Percentiles rank a stretch among this genome's conserved stretches.
These are phyloP conservation scores for Parazoanthus swiftii DNA, from an alignment of 92 coral and sea anemone genomes.

Conservation along the genomic window DNA sequence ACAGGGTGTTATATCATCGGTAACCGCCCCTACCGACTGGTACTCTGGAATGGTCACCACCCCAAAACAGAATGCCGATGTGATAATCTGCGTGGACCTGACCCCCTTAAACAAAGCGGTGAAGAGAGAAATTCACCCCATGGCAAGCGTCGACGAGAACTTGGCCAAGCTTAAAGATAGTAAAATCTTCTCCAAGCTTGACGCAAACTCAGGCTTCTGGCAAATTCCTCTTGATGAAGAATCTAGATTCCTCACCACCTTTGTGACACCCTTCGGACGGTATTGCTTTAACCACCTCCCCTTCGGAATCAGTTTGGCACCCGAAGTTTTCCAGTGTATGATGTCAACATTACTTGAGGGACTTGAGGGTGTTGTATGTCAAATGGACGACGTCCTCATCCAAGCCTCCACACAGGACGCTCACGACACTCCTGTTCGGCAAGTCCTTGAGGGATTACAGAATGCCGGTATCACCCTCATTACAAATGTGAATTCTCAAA, in stretches of 20 bases:
- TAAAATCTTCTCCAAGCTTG: slow-evolving; percentile 41
- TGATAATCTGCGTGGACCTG: too few species aligned
- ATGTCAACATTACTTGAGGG: slow-evolving; percentile 43
- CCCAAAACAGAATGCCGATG: too few species aligned
- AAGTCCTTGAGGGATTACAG: slow-evolving; percentile 33
- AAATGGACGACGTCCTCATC: slow-evolving; percentile 56
- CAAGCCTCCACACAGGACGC: slow-evolving; percentile 42
- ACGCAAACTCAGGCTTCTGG: slow-evolving; percentile 55
- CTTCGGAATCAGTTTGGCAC: slow-evolving; percentile 48
- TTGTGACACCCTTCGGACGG: slow-evolving; percentile 39
- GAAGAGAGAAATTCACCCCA: too few species aligned
- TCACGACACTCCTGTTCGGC: slow-evolving; percentile 37
- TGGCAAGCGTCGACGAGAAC: too few species aligned
- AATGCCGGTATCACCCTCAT: slow-evolving; percentile 31
- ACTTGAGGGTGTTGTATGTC: slow-evolving; percentile 44
- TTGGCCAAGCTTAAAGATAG: too few species aligned
- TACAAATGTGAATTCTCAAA: too few species aligned
- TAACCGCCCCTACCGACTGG: too few species aligned
- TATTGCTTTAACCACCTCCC: slow-evolving; percentile 53
- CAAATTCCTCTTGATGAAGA: slow-evolving; percentile 43
- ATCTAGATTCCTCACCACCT: not conserved
- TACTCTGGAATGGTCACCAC: too few species aligned
- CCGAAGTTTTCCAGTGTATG: slow-evolving; percentile 46
- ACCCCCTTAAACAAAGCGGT: too few species aligned
- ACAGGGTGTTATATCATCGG: too few species aligned